phyloP scores from a whole-genome alignment of 2,888 invertebrate genomes.

The Entomobrya multifasciata region DNA sequence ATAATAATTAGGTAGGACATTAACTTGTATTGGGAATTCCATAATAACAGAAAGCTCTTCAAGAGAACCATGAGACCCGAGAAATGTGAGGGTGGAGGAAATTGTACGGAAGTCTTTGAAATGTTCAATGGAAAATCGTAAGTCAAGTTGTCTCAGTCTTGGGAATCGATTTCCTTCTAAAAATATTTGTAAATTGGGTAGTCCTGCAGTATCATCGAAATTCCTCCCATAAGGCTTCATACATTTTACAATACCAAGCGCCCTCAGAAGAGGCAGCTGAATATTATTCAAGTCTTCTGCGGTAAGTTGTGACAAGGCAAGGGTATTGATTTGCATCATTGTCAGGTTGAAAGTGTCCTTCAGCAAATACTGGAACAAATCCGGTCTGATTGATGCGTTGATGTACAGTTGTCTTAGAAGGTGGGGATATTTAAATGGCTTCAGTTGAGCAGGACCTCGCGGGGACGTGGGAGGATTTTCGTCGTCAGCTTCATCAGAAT shows the following conservation, averaged over 20 bases:
- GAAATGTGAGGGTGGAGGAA: neutral
- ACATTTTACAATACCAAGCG: neutral
- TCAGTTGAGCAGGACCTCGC: neutral
- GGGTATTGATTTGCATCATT: neutral
- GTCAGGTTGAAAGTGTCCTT: neutral
- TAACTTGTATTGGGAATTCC: constrained; percentile 48
- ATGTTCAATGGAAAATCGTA: constrained; percentile 8
- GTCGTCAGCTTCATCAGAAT: too few species aligned
- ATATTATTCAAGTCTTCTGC: neutral
- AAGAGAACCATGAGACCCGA: neutral
- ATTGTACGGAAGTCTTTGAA: constrained; percentile 24
- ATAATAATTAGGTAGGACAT: neutral
- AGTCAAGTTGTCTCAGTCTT: neutral
- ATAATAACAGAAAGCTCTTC: constrained; percentile 6
- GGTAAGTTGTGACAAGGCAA: neutral
- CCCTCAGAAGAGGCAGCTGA: neutral
- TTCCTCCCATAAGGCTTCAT: neutral
- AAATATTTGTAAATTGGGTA: neutral
- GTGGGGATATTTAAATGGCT: constrained; percentile 49
- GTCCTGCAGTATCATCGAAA: constrained; percentile 6
- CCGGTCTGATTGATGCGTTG: neutral
- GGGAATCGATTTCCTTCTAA: constrained; percentile 18
- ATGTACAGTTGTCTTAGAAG: constrained; percentile 36
- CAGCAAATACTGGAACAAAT: neutral
- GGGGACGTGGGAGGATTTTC: too few species aligned